These are phyloP conservation scores for Cotesia typhae DNA, from an alignment of 1,140 invertebrate genomes.

Conservation along the genomic window DNA sequence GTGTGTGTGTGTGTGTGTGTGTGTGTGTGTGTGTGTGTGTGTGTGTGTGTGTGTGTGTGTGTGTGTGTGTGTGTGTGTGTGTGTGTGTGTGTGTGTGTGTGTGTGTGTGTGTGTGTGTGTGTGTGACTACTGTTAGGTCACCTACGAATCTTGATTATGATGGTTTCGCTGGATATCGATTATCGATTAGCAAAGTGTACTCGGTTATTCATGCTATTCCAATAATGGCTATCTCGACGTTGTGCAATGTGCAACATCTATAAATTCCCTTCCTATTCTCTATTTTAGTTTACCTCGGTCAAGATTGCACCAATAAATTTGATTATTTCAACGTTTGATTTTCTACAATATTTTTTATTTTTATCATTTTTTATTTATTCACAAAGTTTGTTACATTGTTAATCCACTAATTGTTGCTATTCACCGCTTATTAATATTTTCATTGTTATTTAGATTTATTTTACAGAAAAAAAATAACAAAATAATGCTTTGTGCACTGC, in stretches of 20 bases:
- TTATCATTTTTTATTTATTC: neutral
- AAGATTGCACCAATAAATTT: constrained; percentile 30
- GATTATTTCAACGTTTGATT: constrained; percentile 23
- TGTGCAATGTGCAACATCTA: constrained; percentile 27
- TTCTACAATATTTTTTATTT: neutral
- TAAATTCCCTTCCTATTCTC: constrained; percentile 19
- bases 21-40: too few relatives aligned
- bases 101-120: too few relatives aligned
- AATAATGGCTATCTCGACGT: constrained; percentile 32
- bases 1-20: too few relatives aligned
- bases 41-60: too few relatives aligned
- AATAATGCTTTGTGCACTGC: too few relatives aligned
- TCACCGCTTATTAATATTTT: too few relatives aligned
- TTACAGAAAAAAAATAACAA: too few relatives aligned
- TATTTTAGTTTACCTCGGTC: constrained; percentile 14
- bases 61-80: too few relatives aligned
- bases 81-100: too few relatives aligned
- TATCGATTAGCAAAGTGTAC: constrained; percentile 37
- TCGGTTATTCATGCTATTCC: constrained; percentile 32
- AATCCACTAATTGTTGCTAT: too few relatives aligned
- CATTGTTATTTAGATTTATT: too few relatives aligned
- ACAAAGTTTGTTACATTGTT: too few relatives aligned
- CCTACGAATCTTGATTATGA: constrained; percentile 34
- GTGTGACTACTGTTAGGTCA: neutral
- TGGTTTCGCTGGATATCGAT: constrained; percentile 35